Conservation (phyloP, 2,888 invertebrate genomes). For the Phyto melanocephala region DNA sequence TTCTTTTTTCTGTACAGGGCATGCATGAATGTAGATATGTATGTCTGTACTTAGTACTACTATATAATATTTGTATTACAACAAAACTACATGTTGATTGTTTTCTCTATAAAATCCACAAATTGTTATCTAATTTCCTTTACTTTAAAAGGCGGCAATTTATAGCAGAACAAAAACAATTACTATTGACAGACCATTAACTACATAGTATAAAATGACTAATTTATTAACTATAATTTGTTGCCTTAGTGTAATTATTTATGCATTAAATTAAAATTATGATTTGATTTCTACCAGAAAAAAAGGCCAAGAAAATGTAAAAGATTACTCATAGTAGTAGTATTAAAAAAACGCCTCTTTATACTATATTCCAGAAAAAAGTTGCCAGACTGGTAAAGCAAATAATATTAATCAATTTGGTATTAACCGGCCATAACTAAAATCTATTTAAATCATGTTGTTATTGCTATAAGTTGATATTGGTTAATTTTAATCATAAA, state of each 20-base stretch:
- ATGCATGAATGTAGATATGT: no score
- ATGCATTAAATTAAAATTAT: conserved; percentile 53
- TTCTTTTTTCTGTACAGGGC: no score
- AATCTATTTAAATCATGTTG: no score
- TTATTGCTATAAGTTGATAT: no score
- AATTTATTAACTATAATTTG: conserved; percentile 53
- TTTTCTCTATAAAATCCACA: conserved; percentile 7
- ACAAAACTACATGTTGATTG: conserved; percentile 1
- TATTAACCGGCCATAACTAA: no score
- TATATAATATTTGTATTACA: not conserved
- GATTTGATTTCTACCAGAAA: conserved; percentile 1
- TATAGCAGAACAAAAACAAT: not conserved
- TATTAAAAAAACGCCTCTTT: conserved; percentile 35
- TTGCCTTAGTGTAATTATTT: conserved; percentile 39
- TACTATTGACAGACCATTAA: conserved; percentile 14
- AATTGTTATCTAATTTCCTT: conserved; percentile 58
- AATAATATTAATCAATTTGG: no score
- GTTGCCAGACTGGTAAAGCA: conserved; percentile 24
- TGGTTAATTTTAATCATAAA: no score
- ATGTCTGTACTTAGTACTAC: not conserved
- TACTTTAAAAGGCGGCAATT: conserved; percentile 25
- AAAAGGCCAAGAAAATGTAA: conserved; percentile 8
- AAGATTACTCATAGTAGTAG: conserved; percentile 39
- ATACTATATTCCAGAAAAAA: not conserved
- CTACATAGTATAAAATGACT: conserved; percentile 41